Evolutionary conservation across 2,888 invertebrate species (phyloP).

Genomic region (Dryococelus australis): DNA sequence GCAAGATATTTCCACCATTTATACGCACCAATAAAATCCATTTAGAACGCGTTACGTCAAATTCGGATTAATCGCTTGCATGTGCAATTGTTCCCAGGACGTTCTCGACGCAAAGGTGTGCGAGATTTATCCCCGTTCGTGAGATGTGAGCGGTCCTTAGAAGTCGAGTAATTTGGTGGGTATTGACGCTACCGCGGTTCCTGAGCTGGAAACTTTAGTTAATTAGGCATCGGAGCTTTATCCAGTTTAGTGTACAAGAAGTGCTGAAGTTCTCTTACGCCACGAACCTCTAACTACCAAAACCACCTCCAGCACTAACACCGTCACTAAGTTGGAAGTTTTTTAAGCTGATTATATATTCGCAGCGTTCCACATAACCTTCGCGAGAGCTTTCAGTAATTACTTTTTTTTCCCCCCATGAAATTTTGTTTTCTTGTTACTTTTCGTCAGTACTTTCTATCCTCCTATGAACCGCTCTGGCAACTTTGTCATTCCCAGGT

Average conservation of each 20-base stretch:
- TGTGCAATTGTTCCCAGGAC: no score
- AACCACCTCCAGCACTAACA: neutral
- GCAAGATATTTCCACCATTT: no score
- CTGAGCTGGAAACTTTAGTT: neutral
- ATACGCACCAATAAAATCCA: no score
- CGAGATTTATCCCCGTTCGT: no score
- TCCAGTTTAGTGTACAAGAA: conserved; percentile 2
- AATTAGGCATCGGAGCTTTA: neutral
- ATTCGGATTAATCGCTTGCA: no score
- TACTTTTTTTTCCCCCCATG: neutral
- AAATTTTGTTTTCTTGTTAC: neutral
- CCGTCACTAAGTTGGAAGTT: neutral
- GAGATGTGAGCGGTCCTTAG: no score
- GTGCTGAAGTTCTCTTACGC: neutral
- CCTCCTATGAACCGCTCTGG: neutral
- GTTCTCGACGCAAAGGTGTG: no score
- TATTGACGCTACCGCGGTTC: neutral
- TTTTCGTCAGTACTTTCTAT: neutral
- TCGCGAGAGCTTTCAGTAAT: neutral
- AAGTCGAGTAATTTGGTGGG: neutral
- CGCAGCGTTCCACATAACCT: neutral
- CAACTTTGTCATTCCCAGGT: neutral
- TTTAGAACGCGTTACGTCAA: no score
- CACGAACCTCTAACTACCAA: neutral
- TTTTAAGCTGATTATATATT: neutral